Evolutionary conservation across 1,140 invertebrate genomes (phyloP).

Genomic region (Propsilocerus akamusi): DNA sequence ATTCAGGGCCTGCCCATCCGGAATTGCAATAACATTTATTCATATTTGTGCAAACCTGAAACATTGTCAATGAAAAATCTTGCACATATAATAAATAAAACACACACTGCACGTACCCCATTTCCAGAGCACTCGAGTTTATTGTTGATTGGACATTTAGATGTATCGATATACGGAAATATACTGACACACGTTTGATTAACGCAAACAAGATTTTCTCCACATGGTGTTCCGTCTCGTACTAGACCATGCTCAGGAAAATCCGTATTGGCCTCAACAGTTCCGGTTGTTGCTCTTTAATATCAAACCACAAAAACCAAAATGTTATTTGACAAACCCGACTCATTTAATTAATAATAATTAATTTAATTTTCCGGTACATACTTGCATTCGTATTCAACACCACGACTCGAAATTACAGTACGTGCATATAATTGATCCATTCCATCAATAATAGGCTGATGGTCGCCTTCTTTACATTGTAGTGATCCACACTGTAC

Average conservation of each 20-base stretch:
- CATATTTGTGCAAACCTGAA: slow-evolving; percentile 78
- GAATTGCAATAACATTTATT: slow-evolving; percentile 80
- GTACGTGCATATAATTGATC: slow-evolving; percentile 69
- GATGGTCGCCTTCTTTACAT: slow-evolving; percentile 65
- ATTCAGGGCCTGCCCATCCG: slow-evolving; percentile 80
- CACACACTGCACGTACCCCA: slow-evolving; percentile 48
- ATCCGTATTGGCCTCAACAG: slow-evolving; percentile 38
- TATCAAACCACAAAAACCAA: slow-evolving; percentile 10
- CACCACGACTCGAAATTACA: slow-evolving; percentile 65
- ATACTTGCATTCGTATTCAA: slow-evolving; percentile 85
- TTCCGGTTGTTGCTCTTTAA: slow-evolving; percentile 47
- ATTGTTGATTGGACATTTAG: slow-evolving; percentile 72
- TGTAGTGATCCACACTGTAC: slow-evolving; percentile 77
- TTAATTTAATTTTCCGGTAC: slow-evolving; percentile 18
- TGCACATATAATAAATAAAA: background rate
- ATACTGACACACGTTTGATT: slow-evolving; percentile 81
- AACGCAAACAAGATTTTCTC: slow-evolving; percentile 74
- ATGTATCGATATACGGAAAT: slow-evolving; percentile 62
- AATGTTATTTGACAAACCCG: slow-evolving; percentile 8
- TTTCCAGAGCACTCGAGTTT: slow-evolving; percentile 80
- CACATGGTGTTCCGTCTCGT: slow-evolving; percentile 78
- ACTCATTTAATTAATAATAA: slow-evolving; percentile 5
- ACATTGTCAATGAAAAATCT: slow-evolving; percentile 6
- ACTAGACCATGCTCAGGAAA: slow-evolving; percentile 58
- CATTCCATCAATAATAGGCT: slow-evolving; percentile 53